Conservation (phyloP, 2,797 vertebrate species). For the Lutjanus argentimaculatus region DNA sequence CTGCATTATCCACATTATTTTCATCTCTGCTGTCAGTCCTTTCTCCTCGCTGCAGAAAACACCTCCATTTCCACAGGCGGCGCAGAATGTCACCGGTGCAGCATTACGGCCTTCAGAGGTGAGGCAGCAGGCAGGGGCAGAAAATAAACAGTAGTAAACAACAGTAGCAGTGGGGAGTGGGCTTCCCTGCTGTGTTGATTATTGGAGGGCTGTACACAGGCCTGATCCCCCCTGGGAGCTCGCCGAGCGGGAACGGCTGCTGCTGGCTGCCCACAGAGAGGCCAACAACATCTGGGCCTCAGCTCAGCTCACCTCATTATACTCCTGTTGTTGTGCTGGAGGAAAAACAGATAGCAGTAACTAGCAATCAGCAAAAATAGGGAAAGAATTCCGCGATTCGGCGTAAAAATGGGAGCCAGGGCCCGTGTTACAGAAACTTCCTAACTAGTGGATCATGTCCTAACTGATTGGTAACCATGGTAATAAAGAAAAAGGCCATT, state of each 20-base stretch:
- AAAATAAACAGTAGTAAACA: slow-evolving; percentile 82
- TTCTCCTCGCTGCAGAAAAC: slow-evolving; percentile 29
- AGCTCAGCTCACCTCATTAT: slow-evolving; percentile 66
- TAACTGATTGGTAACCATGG: too few relatives aligned
- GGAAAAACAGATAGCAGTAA: slow-evolving; percentile 5
- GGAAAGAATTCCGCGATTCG: slow-evolving; percentile 11
- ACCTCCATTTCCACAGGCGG: slow-evolving; percentile 49
- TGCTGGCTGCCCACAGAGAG: slow-evolving; percentile 66
- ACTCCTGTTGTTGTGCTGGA: slow-evolving; percentile 36
- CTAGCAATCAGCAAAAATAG: slow-evolving; percentile 11
- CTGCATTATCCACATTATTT: slow-evolving; percentile 35
- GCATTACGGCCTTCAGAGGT: slow-evolving; percentile 57
- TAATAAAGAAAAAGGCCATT: too few relatives aligned
- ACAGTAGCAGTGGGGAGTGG: slow-evolving; percentile 68
- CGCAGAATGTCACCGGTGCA: slow-evolving; percentile 28
- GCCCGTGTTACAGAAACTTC: too few relatives aligned
- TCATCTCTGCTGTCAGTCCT: slow-evolving; percentile 17
- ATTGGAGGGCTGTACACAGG: slow-evolving; percentile 81
- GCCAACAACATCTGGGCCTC: slow-evolving; percentile 78
- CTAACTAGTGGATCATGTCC: too few relatives aligned
- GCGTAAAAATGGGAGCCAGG: neutral
- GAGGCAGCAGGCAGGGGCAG: slow-evolving; percentile 49
- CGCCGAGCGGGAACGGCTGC: slow-evolving; percentile 69
- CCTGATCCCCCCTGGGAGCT: slow-evolving; percentile 47
- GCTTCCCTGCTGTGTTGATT: slow-evolving; percentile 78